Evolutionary conservation across 2,113 vertebrate genomes (phyloP).

Genomic region (Ursus arctos): DNA sequence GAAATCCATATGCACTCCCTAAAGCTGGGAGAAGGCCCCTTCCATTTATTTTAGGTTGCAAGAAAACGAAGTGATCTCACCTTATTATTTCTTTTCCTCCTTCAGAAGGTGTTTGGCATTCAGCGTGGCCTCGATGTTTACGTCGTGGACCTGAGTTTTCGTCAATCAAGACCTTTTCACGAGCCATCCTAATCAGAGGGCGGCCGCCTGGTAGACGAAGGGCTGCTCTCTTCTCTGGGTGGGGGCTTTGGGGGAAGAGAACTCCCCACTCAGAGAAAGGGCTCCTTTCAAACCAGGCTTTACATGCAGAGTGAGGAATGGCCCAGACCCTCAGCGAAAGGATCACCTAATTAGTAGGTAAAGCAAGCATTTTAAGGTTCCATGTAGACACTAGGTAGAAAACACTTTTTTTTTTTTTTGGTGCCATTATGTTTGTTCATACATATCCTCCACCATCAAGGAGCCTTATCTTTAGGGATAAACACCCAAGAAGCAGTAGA

Average conservation of each 20-base stretch:
- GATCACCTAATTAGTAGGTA: not conserved
- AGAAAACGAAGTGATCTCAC: constrained; percentile 76
- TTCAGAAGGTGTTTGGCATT: constrained; percentile 72
- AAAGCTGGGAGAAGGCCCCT: constrained; percentile 74
- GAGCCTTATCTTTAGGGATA: not conserved
- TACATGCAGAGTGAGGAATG: constrained; percentile 5
- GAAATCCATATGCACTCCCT: constrained; percentile 85
- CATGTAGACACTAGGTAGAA: not conserved
- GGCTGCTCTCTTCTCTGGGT: not conserved
- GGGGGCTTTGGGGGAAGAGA: not conserved
- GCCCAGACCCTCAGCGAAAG: constrained; percentile 24
- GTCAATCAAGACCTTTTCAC: constrained; percentile 64
- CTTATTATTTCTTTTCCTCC: constrained; percentile 71
- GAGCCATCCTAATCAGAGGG: constrained; percentile 50
- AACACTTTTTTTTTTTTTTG: not conserved
- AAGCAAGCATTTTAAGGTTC: constrained; percentile 7
- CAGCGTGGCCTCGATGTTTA: constrained; percentile 59
- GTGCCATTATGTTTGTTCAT: not conserved
- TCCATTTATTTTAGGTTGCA: constrained; percentile 86
- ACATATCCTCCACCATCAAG: not conserved
- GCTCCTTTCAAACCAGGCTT: constrained; percentile 48
- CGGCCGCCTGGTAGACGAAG: not conserved
- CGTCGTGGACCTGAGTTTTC: constrained; percentile 38
- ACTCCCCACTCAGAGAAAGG: not conserved
- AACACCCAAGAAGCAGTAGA: not conserved